Conservation (phyloP, 2,888 invertebrate species). For the Drosophila demipolita region DNA sequence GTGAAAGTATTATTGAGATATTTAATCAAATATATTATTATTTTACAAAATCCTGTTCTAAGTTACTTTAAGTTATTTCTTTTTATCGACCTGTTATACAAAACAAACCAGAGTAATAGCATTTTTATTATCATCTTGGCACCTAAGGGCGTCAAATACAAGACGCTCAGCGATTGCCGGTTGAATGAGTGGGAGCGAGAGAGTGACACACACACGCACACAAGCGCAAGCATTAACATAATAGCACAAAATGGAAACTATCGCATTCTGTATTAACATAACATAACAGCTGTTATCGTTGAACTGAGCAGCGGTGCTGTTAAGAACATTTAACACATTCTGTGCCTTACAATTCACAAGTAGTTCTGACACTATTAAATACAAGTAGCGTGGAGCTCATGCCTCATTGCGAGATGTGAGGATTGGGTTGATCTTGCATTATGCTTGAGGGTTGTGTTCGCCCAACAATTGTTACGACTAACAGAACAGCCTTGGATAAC, state of each 20-base stretch:
- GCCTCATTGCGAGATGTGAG: constrained; percentile 59
- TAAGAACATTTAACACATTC: constrained; percentile 2
- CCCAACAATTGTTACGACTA: constrained; percentile 81
- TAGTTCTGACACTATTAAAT: constrained; percentile 34
- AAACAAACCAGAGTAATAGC: constrained; percentile 5
- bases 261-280: background rate
- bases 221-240: constrained; percentile 1
- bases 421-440: constrained; percentile 77
- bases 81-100: background rate
- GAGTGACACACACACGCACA: background rate
- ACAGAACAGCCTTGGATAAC: constrained; percentile 76
- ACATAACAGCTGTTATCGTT: background rate
- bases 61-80: background rate
- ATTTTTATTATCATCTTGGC: constrained; percentile 20
- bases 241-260: constrained; percentile 3
- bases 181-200: background rate
- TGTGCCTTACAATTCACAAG: constrained; percentile 56
- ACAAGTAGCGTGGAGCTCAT: accelerated
- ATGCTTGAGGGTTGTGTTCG: constrained; percentile 78
- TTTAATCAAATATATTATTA: background rate
- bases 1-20: background rate
- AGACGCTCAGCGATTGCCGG: background rate
- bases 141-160: constrained; percentile 32
- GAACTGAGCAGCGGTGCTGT: background rate
- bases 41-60: background rate